These are phyloP conservation scores for Pardalotus punctatus DNA, from an alignment of 2,113 vertebrate species.

Conservation along the genomic window DNA sequence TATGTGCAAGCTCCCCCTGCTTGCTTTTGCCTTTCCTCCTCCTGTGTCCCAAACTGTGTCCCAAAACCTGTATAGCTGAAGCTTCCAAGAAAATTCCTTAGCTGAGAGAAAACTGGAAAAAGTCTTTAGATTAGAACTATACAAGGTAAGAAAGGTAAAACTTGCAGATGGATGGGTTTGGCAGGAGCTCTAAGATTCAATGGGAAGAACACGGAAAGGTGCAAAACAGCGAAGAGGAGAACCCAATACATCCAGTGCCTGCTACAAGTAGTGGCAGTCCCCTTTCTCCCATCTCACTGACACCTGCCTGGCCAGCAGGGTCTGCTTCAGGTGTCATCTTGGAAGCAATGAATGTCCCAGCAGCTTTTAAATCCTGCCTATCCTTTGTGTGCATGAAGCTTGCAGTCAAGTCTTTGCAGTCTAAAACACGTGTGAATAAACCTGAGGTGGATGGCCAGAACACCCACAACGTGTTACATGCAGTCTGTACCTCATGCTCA, in stretches of 20 bases:
- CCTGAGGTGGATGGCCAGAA: neutral
- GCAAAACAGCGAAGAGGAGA: neutral
- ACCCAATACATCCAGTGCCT: neutral
- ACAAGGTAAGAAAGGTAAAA: neutral
- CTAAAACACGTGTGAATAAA: fast-evolving
- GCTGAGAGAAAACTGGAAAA: neutral
- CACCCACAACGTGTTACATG: neutral
- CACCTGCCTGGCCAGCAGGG: neutral
- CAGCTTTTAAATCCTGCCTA: neutral
- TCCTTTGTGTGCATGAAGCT: neutral
- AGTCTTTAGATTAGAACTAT: neutral
- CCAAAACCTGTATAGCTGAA: neutral
- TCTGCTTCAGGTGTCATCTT: neutral
- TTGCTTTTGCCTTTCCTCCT: neutral
- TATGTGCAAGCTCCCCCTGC: neutral
- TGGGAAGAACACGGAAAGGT: neutral
- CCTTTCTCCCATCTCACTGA: neutral
- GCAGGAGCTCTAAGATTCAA: neutral
- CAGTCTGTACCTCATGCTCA: neutral
- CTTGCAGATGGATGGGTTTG: neutral
- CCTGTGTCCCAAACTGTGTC: neutral
- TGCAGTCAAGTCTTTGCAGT: neutral
- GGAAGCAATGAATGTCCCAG: neutral
- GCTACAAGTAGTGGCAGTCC: neutral
- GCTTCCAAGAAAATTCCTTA: neutral